phyloP scores from a whole-genome alignment of 2,888 invertebrate species.

The Drepanosiphum platanoidis region DNA sequence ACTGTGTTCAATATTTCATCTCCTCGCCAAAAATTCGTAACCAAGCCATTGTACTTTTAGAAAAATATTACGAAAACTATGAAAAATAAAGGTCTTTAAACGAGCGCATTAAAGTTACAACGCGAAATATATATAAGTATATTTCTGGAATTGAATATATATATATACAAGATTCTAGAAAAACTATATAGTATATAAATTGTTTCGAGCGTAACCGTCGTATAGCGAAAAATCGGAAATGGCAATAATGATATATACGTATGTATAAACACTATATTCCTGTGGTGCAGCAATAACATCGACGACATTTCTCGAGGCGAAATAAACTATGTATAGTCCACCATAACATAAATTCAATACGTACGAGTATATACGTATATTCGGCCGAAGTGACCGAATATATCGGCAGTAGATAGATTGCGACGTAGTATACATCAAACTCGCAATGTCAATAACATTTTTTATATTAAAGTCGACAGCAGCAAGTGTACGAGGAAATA shows the following conservation, averaged over 20 bases:
- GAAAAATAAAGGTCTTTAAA: conserved; percentile 2
- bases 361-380: conserved; percentile 13
- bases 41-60: conserved; percentile 1
- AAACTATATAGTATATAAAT: background rate
- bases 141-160: background rate
- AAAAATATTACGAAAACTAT: background rate
- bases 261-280: conserved; percentile 4
- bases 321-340: background rate
- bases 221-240: conserved; percentile 44
- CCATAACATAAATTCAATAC: background rate
- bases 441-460: background rate
- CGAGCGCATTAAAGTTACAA: conserved; percentile 14
- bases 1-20: background rate
- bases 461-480: background rate
- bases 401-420: background rate
- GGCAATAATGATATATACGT: background rate
- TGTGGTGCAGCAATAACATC: background rate
- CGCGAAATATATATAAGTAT: background rate
- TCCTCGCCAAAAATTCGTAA: background rate
- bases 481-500: background rate
- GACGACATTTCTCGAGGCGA: background rate
- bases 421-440: background rate
- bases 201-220: conserved; percentile 2
- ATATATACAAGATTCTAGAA: background rate
- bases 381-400: background rate